Conservation (phyloP, 2,113 vertebrate genomes). For the Macrotis lagotis region DNA sequence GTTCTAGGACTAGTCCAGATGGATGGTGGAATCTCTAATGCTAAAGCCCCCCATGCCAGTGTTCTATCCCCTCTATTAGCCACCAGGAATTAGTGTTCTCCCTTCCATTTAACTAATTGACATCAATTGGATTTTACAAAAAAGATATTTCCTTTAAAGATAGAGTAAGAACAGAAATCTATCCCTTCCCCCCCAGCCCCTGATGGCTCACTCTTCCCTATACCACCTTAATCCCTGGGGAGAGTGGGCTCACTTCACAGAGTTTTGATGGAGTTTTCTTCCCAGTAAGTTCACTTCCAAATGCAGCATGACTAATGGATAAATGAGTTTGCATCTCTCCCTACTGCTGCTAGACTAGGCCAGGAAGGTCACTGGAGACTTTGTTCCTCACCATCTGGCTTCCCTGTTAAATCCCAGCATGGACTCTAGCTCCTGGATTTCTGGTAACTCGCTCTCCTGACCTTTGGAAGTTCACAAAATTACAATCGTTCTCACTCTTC, state of each 20-base stretch:
- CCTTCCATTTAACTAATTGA: not conserved
- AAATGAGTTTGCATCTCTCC: not conserved
- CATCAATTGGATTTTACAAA: not conserved
- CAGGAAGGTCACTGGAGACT: not conserved
- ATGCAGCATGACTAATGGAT: not conserved
- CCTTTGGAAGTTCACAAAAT: not conserved
- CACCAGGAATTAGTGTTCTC: not conserved
- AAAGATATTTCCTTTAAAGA: not conserved
- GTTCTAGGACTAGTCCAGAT: not conserved
- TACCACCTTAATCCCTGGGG: not conserved
- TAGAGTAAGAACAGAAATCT: not conserved
- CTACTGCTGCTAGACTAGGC: not conserved
- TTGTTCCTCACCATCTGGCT: not conserved
- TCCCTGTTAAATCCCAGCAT: not conserved
- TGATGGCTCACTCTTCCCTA: not conserved
- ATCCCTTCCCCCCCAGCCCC: not conserved
- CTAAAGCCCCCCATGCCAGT: not conserved
- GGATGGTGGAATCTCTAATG: not conserved
- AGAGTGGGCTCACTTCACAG: not conserved
- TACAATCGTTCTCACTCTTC: not conserved
- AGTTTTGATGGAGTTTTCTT: not conserved
- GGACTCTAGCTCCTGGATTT: not conserved
- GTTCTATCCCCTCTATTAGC: not conserved
- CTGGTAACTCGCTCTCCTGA: not conserved
- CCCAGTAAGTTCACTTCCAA: not conserved